Conservation (phyloP, 2,113 vertebrate species). For the Nanorana parkeri region DNA sequence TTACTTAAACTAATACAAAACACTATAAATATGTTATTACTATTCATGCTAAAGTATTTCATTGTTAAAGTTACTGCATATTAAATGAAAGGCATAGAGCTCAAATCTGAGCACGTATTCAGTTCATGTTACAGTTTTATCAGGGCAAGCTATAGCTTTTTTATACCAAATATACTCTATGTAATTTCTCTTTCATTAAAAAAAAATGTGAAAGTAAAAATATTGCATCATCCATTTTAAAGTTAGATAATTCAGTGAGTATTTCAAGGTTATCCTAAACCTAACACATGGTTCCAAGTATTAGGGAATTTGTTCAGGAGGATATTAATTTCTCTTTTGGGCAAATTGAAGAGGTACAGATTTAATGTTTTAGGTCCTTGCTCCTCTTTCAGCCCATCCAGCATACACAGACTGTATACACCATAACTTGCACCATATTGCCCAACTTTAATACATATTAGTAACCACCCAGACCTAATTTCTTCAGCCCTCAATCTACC, state of each 20-base stretch:
- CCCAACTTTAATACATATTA: too few species aligned
- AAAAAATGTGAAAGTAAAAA: neutral
- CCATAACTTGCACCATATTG: too few species aligned
- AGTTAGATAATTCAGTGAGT: neutral
- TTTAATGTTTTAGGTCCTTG: too few species aligned
- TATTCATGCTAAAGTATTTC: conserved; percentile 21
- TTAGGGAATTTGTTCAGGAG: neutral
- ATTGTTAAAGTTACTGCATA: conserved; percentile 13
- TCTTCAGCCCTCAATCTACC: too few species aligned
- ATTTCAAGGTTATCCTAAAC: neutral
- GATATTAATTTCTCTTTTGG: neutral
- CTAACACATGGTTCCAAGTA: neutral
- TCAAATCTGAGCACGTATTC: neutral
- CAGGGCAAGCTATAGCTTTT: neutral
- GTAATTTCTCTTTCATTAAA: neutral
- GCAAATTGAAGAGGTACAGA: too few species aligned
- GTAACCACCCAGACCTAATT: too few species aligned
- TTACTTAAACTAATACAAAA: conserved; percentile 14
- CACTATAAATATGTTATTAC: conserved; percentile 17
- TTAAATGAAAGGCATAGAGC: conserved; percentile 4
- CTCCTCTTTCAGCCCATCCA: too few species aligned
- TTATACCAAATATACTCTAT: neutral
- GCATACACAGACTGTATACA: too few species aligned
- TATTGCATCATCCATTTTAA: conserved; percentile 8
- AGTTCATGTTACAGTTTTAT: neutral